A percentile compares a stretch with the other conserved stretches of the same genome.
These are phyloP conservation scores for Argyrosomus japonicus DNA, from an alignment of 2,113 vertebrate genomes.

Conservation along the genomic window DNA sequence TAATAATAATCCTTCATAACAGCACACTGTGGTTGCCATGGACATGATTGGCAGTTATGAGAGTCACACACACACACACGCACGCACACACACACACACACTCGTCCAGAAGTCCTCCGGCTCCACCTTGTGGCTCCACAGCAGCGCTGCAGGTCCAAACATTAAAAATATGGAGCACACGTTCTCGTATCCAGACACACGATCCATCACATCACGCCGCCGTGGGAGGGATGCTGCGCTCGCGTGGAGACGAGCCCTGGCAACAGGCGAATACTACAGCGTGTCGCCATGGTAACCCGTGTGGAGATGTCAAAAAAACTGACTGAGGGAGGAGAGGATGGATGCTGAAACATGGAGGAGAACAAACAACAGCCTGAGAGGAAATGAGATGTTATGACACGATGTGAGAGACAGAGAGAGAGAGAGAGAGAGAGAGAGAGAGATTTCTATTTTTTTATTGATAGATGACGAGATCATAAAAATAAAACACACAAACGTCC, in stretches of 20 bases:
- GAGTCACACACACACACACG: background rate
- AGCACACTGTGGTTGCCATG: background rate
- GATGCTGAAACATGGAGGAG: slow-evolving; percentile 64
- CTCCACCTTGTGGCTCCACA: slow-evolving; percentile 57
- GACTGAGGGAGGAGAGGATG: slow-evolving; percentile 35
- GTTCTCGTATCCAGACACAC: slow-evolving; percentile 17
- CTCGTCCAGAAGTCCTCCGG: background rate
- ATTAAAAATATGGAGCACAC: slow-evolving; percentile 1
- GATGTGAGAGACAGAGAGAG: slow-evolving; percentile 25
- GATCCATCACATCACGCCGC: slow-evolving; percentile 44
- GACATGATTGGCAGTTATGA: background rate
- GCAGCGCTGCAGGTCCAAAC: background rate
- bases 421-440: no score
- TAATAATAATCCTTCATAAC: background rate
- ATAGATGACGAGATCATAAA: slow-evolving; percentile 4
- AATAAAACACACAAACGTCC: background rate
- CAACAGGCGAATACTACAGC: slow-evolving; percentile 61
- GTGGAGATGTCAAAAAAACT: slow-evolving; percentile 24
- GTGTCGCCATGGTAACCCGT: slow-evolving; percentile 71
- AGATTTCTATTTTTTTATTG: background rate
- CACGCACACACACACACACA: slow-evolving; percentile 1
- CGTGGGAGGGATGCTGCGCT: slow-evolving; percentile 58
- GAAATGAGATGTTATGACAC: background rate
- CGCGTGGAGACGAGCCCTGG: slow-evolving; percentile 63
- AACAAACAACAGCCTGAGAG: slow-evolving; percentile 7